Base-by-base conservation (phyloP, 2,888 invertebrate species). In the Dasypogon diadema region DNA sequence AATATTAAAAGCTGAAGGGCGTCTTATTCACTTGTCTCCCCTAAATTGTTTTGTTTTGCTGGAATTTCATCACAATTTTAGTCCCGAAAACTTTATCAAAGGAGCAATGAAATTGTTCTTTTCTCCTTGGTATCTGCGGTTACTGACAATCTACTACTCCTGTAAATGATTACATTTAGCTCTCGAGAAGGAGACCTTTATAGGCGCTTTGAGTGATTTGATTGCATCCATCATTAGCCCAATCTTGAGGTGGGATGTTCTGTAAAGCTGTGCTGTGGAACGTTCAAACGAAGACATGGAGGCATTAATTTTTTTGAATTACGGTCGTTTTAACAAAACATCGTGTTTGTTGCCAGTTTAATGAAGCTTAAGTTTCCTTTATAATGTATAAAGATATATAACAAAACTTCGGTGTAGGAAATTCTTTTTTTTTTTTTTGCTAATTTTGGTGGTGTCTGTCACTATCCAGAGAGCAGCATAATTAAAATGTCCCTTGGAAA, bases 101-200 rank as follows among this genome's bases (percentile, higher is more conserved):
- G 18, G 37, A 12, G 37, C 60, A 18, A 16, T 12, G 37, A 37
- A 37, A 60, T 60, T 5, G 37, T 34, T 24, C 37, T n/a, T 37
- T 60, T 60, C 16, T 60, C 3, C 21, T 6, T 60, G 60, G 30
- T 60, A 18, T 60, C 6, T 60, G 46, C 60, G 42, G 42, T n/a
- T 60, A 34, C 72, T 68, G 75, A 76, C 72, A 72, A 73, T 55
- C 76, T 22, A 24, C 21, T 55, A 68, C 73, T 76, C 54, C 55
- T 26, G 55, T 30, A 73, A 76, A 76, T 73, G 65, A 73, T 6
- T 55, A 55, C 48, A 42, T 72, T 58, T 54, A 37, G 34, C 46
- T 16, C 55, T 37, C 14, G 24, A 46, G 34, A 37, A 51, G 16
- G 10, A 22, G 26, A 46, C 30, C 34, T 21, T 54, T 63, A 63